phyloP scores from a whole-genome alignment of 2,797 vertebrate genomes.

The Hipposideros larvatus region DNA sequence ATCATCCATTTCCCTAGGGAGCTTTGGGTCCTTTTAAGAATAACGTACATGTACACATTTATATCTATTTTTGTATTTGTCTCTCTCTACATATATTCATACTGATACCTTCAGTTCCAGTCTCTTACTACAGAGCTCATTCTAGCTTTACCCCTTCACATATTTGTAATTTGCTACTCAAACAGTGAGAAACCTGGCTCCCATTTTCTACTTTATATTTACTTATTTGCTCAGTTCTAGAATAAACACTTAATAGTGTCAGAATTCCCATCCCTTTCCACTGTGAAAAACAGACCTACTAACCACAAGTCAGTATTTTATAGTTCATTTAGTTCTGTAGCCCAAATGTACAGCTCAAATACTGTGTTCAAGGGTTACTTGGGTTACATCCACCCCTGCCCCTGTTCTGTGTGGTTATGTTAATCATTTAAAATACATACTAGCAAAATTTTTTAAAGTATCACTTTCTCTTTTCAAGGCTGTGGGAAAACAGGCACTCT shows the following conservation, averaged over 20 bases:
- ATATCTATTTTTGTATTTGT: background rate
- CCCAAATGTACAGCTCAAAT: background rate
- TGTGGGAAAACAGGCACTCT: background rate
- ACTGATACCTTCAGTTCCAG: background rate
- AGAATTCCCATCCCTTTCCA: background rate
- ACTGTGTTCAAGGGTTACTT: background rate
- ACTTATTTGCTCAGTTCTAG: conserved; percentile 36
- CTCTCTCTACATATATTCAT: background rate
- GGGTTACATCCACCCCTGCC: background rate
- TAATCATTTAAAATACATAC: background rate
- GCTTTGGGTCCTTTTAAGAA: background rate
- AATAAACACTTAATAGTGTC: background rate
- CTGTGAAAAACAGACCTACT: background rate
- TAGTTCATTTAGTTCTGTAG: conserved; percentile 15
- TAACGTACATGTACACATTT: background rate
- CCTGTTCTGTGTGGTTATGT: background rate
- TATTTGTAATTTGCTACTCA: background rate
- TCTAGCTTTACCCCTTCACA: background rate
- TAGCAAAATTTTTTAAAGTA: background rate
- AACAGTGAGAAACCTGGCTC: background rate
- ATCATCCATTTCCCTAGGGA: background rate
- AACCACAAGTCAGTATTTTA: background rate
- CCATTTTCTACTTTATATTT: background rate
- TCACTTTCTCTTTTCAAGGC: background rate
- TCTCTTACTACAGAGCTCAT: background rate